Conservation (phyloP, 2,888 invertebrate species). For the Pyrrhosoma nymphula region DNA sequence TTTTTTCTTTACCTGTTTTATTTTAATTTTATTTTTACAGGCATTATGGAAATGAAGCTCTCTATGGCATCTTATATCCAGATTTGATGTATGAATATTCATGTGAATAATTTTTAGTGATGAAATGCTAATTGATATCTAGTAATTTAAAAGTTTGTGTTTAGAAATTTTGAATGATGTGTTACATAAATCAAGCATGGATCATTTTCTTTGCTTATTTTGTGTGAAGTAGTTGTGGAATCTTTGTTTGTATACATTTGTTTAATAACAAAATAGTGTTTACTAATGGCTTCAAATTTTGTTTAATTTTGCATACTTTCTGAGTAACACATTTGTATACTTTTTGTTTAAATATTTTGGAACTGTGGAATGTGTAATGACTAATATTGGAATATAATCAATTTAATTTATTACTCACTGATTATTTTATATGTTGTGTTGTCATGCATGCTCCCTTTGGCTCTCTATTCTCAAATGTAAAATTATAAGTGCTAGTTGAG, state of each 20-base stretch:
- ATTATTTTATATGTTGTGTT: conserved; percentile 24
- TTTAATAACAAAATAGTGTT: neutral
- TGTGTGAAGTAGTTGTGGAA: neutral
- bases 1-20: conserved; percentile 1
- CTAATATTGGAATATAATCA: conserved; percentile 3
- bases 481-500: neutral
- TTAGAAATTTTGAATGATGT: neutral
- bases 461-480: neutral
- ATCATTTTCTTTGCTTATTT: neutral
- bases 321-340: neutral
- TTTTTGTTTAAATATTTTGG: neutral
- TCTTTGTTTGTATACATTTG: neutral
- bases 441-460: neutral
- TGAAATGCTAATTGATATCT: neutral
- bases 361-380: neutral
- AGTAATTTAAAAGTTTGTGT: neutral
- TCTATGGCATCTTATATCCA: neutral
- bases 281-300: conserved; percentile 12
- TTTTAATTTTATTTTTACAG: conserved; percentile 39
- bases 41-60: conserved; percentile 35
- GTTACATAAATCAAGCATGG: neutral
- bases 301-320: conserved; percentile 68
- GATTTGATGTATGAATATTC: conserved; percentile 29
- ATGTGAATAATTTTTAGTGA: neutral
- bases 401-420: neutral